A percentile compares a stretch with the other conserved stretches of the same genome.
Evolutionary conservation across 2,888 invertebrate species (phyloP).

Genomic region (Micoletzkya japonica): DNA sequence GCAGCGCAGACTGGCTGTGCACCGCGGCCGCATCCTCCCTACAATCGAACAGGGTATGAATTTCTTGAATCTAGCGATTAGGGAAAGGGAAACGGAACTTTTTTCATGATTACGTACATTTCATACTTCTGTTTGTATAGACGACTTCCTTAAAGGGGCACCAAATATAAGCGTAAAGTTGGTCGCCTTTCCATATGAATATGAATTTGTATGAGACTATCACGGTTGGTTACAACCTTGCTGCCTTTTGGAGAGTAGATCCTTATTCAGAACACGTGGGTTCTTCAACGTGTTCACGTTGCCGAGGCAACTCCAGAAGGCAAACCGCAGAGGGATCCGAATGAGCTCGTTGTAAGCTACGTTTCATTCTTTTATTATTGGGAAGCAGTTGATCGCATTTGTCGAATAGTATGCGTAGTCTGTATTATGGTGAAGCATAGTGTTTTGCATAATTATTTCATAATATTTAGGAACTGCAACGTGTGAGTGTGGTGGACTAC

Average conservation of each 20-base stretch:
- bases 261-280: slow-evolving; percentile 48
- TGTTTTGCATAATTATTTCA: background rate
- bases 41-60: too few relatives aligned
- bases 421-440: background rate
- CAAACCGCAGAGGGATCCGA: slow-evolving; percentile 52
- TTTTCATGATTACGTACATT: too few relatives aligned
- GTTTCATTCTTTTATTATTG: background rate
- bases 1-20: slow-evolving; percentile 11
- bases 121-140: too few relatives aligned
- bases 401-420: background rate
- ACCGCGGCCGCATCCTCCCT: background rate
- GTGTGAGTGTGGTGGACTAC: slow-evolving; percentile 39
- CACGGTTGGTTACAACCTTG: too few relatives aligned
- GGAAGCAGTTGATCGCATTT: background rate
- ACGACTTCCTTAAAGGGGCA: too few relatives aligned
- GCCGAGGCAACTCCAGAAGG: slow-evolving; percentile 48
- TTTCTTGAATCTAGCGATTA: too few relatives aligned
- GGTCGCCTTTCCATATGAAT: too few relatives aligned
- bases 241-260: background rate
- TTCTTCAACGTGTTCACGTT: slow-evolving; percentile 47
- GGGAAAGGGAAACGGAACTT: too few relatives aligned
- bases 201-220: too few relatives aligned
- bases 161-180: too few relatives aligned
- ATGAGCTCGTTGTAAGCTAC: slow-evolving; percentile 34
- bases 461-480: slow-evolving; percentile 40